Conservation (phyloP, 2,797 vertebrate genomes). For the Merluccius polli region DNA sequence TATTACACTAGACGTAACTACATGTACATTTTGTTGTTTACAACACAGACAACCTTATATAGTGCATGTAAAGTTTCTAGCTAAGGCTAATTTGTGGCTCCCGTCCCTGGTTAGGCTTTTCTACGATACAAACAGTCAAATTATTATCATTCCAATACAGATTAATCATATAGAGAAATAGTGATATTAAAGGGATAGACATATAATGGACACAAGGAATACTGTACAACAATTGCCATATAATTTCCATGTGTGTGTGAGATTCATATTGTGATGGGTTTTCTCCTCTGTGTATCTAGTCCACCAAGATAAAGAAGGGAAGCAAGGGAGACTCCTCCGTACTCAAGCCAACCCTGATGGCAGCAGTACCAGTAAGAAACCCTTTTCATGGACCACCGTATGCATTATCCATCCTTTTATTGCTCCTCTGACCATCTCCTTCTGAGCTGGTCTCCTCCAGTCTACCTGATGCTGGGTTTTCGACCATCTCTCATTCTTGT, state of each 20-base stretch:
- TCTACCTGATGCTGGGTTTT: neutral
- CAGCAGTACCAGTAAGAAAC: constrained; percentile 87
- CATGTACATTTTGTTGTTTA: neutral
- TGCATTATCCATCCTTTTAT: neutral
- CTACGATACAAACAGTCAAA: no score
- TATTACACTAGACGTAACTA: neutral
- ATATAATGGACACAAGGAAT: neutral
- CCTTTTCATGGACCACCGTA: neutral
- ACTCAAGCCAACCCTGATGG: constrained; percentile 91
- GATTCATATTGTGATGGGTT: neutral
- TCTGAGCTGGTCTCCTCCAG: neutral
- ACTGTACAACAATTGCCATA: neutral
- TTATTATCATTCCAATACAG: no score
- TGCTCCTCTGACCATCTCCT: neutral
- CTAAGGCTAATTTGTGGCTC: neutral
- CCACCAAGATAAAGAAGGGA: constrained; percentile 96
- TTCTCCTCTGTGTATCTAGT: constrained; percentile 70
- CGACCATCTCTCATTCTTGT: neutral
- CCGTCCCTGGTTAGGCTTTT: no score
- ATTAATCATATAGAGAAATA: no score
- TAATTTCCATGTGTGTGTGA: no score
- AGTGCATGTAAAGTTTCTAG: neutral
- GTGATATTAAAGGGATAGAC: no score
- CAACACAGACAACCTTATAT: neutral
- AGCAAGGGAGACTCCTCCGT: constrained; percentile 92